A percentile compares a stretch with the other conserved stretches of the same genome.
Evolutionary conservation across 2,797 vertebrate genomes (phyloP).

Genomic region (Argentina silus): DNA sequence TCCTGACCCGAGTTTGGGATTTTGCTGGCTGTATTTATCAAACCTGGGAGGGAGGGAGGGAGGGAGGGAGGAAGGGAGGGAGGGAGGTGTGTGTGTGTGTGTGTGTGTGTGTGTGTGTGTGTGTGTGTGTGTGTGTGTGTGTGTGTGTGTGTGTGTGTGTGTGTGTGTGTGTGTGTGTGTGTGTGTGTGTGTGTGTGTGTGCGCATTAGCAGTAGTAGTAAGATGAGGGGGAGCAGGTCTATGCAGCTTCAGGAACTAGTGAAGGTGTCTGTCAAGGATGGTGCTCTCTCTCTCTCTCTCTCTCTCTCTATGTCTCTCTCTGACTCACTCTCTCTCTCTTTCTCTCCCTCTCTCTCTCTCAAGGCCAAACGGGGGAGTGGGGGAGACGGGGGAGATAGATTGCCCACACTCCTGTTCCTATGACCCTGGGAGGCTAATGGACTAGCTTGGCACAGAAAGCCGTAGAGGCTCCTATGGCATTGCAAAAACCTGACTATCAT

Average conservation of each 20-base stretch:
- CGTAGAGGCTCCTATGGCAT: neutral
- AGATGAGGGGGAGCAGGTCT: neutral
- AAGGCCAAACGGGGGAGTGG: slow-evolving; percentile 70
- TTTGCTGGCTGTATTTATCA: slow-evolving; percentile 82
- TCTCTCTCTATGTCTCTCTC: neutral
- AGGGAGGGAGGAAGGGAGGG: slow-evolving; percentile 32
- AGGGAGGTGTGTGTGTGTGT: neutral
- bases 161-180: slow-evolving; percentile 6
- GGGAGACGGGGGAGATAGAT: slow-evolving; percentile 40
- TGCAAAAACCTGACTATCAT: too few relatives aligned
- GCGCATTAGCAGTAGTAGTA: slow-evolving; percentile 23
- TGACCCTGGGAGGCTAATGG: slow-evolving; percentile 57
- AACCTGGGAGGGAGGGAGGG: slow-evolving; percentile 40
- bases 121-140: slow-evolving; percentile 16
- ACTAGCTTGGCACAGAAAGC: neutral
- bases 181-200: neutral
- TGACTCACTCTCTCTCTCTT: slow-evolving; percentile 14
- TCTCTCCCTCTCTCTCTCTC: slow-evolving; percentile 48
- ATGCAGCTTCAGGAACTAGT: slow-evolving; percentile 44
- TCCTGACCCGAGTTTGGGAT: slow-evolving; percentile 79
- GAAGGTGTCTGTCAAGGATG: slow-evolving; percentile 73
- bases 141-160: slow-evolving; percentile 27
- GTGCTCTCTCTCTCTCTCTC: slow-evolving; percentile 28
- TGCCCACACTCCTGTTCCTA: slow-evolving; percentile 49
- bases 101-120: slow-evolving; percentile 31